Base-by-base conservation (phyloP, 2,888 invertebrate species). In the Athalia rosae region DNA sequence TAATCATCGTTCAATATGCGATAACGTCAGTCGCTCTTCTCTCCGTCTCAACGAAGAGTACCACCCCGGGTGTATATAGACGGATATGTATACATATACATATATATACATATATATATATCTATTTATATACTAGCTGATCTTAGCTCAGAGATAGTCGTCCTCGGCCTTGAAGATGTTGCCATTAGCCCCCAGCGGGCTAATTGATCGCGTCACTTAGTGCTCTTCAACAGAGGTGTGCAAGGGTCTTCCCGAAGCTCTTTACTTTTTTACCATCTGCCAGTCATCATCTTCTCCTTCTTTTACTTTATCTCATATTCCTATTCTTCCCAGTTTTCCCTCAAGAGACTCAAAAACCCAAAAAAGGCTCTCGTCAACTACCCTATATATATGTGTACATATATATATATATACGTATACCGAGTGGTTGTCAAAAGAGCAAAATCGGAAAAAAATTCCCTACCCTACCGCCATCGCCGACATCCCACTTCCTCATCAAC, bases 121-220 rank as follows among this genome's bases (percentile, higher is more conserved):
- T n/a, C 7, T 41, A 4, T 15, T 53, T 58, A 73, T 48, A 73
- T 4, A n/a, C 28, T 28, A 28, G 28, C 28, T 28, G 28, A 28
- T 28, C 28, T 28, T 28, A 28, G 28, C 28, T 28, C 2, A 28
- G 28, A 28, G 28, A 28, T 28, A 8, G 61, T 9, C 8, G 58
- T 6, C 7, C 4, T 3, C 43, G 66, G 47, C 13, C 48, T 47
- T 28, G 47, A 67, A 67, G 67, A 67, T 67, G 67, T 67, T 67
- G 50, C 50, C 67, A 67, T 67, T 53, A 67, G 67, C 67, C 53
- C 41, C 28, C 41, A 3, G 9, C 41, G 28, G 53, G 28, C 50
- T 67, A 67, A 67, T 67, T 67, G 67, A 67, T 67, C 67, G 53
- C 67, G 50, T 67, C 67, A 53, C 67, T 67, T 67, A 50, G 53